Percentiles rank a stretch among this genome's conserved stretches.
These are phyloP conservation scores for Epirrhoe tristata DNA, from an alignment of 2,888 invertebrate species.

Conservation along the genomic window DNA sequence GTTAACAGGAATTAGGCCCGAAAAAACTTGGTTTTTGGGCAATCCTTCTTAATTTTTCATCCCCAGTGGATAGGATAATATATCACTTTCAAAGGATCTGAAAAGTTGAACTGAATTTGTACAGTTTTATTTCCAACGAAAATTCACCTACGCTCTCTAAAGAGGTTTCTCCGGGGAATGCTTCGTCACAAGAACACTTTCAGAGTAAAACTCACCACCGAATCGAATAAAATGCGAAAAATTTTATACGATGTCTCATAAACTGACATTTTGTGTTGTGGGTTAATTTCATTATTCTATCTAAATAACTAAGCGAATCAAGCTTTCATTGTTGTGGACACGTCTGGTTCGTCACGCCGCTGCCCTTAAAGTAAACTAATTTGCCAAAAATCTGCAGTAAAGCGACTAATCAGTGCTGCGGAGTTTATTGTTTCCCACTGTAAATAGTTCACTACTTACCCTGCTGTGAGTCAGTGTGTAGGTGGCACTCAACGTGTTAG, in stretches of 20 bases:
- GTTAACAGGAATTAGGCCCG: too few species aligned
- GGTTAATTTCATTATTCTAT: not conserved
- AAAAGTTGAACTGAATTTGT: slow-evolving; percentile 1
- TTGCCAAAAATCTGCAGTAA: not conserved
- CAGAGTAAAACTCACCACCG: slow-evolving; percentile 7
- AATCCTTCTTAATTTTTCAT: not conserved
- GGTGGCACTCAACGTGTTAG: too few species aligned
- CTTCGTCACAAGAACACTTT: slow-evolving; percentile 26
- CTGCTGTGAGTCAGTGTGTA: too few species aligned
- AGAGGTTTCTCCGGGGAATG: slow-evolving; percentile 23
- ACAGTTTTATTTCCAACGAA: slow-evolving; percentile 11
- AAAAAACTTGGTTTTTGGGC: too few species aligned
- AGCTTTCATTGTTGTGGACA: not conserved
- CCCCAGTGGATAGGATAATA: not conserved
- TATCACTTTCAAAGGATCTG: slow-evolving; percentile 2
- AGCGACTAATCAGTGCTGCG: not conserved
- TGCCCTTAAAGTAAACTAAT: not conserved
- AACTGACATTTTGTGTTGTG: not conserved
- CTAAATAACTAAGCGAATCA: not conserved
- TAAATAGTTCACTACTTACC: too few species aligned
- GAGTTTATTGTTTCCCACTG: not conserved
- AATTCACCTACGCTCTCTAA: slow-evolving; percentile 8
- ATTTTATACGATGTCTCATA: not conserved
- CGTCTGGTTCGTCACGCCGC: not conserved
- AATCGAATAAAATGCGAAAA: slow-evolving; percentile 8